Base-by-base conservation (phyloP, 2,113 vertebrate genomes). In the Zosterops pallidus region DNA sequence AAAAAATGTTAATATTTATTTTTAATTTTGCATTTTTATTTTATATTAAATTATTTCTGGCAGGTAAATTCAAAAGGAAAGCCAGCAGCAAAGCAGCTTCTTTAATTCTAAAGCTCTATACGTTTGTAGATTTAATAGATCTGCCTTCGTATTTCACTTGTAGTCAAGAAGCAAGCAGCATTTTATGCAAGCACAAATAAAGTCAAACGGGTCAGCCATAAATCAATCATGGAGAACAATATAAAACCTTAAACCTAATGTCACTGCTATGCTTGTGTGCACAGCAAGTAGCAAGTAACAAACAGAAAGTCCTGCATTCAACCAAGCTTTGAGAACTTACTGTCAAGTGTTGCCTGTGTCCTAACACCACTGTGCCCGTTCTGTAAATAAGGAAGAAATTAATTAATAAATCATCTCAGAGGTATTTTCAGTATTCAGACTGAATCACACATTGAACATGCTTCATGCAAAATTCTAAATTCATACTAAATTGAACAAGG, bases 301-400 rank as follows among this genome's bases (percentile, higher is more conserved):
- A 89, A 41, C 33, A 64, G 13, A 42, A 94, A 76, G n/a, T 42
- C 56, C 65, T 71, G 29, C 24, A 37, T 31, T 46, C 39, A 91
- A 11, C 10, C 37, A 70, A 72, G 69, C 47, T 81, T 80, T 78
- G 47, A 52, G 78, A 88, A 99, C 99, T 99, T 98, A 99, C 99
- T 97, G 97, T 99, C 99, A 91, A 98, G 95, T 92, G 98, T 93
- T 96, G 98, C 97, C 94, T 98, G 98, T 70, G 98, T 98, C 97
- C 98, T 98, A 92, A 98, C 97, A 97, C 98, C 95, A 59, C 98
- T 98, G 92, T 98, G 98, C 92, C 99, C 99, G 1, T 99, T 99
- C 99, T 99, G 95, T 59, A 94, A 97, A 79, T 47, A 97, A 95
- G 95, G 94, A 16, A 96, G 88, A 90, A 95, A 77, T 64, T 1